These are phyloP conservation scores for Teleiodes luculella DNA, from an alignment of 2,888 invertebrate species.

Conservation along the genomic window DNA sequence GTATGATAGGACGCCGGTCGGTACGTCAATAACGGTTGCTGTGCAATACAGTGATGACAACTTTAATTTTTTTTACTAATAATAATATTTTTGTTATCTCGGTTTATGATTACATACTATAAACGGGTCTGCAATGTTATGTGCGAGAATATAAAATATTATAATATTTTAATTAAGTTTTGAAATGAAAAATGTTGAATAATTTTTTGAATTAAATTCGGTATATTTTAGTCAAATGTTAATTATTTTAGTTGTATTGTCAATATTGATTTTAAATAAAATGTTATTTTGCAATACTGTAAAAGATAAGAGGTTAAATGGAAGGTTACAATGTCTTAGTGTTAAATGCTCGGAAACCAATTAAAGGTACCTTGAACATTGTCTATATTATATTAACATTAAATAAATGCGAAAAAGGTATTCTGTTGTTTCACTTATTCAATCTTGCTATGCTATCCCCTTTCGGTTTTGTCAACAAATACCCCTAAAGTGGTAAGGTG, in stretches of 20 bases:
- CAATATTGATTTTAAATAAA: slow-evolving; percentile 65
- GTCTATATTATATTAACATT: slow-evolving; percentile 79
- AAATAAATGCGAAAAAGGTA: slow-evolving; percentile 71
- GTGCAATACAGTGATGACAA: slow-evolving; percentile 56
- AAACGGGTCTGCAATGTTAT: slow-evolving; percentile 76
- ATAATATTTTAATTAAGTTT: slow-evolving; percentile 57
- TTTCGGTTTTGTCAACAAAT: background rate
- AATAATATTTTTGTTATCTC: slow-evolving; percentile 65
- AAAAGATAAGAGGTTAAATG: slow-evolving; percentile 64
- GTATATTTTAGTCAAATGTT: slow-evolving; percentile 74
- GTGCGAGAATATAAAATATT: slow-evolving; percentile 50
- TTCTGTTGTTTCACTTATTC: slow-evolving; percentile 31
- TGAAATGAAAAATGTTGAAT: slow-evolving; percentile 59
- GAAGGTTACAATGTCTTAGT: slow-evolving; percentile 74
- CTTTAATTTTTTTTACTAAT: slow-evolving; percentile 67
- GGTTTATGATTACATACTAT: slow-evolving; percentile 70
- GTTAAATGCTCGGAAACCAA: slow-evolving; percentile 76
- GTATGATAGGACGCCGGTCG: slow-evolving; percentile 43
- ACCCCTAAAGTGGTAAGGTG: too few species aligned
- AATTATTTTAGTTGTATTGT: slow-evolving; percentile 62
- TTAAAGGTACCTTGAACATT: slow-evolving; percentile 78
- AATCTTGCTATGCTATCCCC: too few species aligned
- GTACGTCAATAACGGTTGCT: slow-evolving; percentile 53
- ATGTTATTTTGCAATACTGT: slow-evolving; percentile 74
- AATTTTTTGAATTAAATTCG: slow-evolving; percentile 51